These are phyloP conservation scores for Mesorhabditis spiculigera DNA, from an alignment of 2,888 invertebrate species.

Conservation along the genomic window DNA sequence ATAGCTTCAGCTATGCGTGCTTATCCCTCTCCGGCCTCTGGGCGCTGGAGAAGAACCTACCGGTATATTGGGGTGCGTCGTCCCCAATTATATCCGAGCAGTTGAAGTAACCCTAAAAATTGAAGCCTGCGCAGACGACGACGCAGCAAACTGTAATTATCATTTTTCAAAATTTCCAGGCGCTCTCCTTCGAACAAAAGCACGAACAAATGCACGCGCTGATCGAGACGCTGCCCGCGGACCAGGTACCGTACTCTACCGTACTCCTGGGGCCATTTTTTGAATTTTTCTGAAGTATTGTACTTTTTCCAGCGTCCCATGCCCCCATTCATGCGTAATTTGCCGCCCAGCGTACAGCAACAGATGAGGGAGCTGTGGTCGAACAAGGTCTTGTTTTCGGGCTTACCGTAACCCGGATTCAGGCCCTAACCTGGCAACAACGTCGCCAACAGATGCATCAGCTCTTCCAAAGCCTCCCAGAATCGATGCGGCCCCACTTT, in stretches of 20 bases:
- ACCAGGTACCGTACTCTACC: neutral
- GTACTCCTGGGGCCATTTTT: no score
- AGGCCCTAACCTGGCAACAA: neutral
- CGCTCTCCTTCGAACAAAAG: neutral
- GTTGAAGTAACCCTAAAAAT: no score
- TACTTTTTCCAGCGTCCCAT: neutral
- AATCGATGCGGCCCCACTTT: neutral
- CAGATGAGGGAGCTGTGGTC: neutral
- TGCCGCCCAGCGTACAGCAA: neutral
- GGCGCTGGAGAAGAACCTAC: no score
- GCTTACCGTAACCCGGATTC: neutral
- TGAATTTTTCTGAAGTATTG: no score
- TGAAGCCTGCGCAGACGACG: no score
- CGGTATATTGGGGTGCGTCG: no score
- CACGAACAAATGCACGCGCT: neutral
- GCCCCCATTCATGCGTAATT: constrained; percentile 5
- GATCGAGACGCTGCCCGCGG: neutral
- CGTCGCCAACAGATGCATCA: neutral
- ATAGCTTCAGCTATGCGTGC: no score
- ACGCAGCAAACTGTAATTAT: no score
- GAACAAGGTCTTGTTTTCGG: neutral
- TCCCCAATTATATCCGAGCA: no score
- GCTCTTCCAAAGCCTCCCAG: neutral
- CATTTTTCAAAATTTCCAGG: neutral
- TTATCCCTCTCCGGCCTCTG: no score